These are phyloP conservation scores for Acipenser oxyrinchus DNA, from an alignment of 2,797 vertebrate genomes.

Conservation along the genomic window DNA sequence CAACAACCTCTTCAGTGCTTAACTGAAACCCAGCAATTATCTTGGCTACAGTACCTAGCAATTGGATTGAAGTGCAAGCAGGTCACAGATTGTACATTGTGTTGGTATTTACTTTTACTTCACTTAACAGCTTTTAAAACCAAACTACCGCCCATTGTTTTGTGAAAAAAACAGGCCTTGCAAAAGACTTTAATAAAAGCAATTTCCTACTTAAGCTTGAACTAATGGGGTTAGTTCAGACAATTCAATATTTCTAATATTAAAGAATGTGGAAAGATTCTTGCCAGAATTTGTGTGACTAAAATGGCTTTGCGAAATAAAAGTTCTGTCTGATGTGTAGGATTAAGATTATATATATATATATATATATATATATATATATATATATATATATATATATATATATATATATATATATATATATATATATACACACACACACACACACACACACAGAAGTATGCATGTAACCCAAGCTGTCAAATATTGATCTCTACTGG, in stretches of 20 bases:
- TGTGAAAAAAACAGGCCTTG: neutral
- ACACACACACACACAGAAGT: too few relatives aligned
- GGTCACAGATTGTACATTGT: neutral
- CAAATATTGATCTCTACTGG: too few relatives aligned
- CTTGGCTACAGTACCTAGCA: neutral
- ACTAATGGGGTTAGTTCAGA: too few relatives aligned
- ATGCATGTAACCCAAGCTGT: too few relatives aligned
- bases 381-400: neutral
- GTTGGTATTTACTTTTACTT: neutral
- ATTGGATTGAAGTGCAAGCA: neutral
- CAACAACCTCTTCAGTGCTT: neutral
- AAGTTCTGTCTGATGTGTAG: too few relatives aligned
- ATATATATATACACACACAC: too few relatives aligned
- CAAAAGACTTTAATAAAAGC: neutral
- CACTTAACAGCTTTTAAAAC: neutral
- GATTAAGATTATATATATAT: neutral
- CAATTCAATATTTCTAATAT: too few relatives aligned
- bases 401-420: too few relatives aligned
- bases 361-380: neutral
- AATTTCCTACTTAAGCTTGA: too few relatives aligned
- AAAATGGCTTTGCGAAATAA: too few relatives aligned
- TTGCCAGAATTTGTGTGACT: too few relatives aligned
- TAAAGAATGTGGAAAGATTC: too few relatives aligned
- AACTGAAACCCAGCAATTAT: neutral
- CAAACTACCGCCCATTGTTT: neutral